Conservation (phyloP, 1,140 invertebrate species). For the Papilio xuthus region DNA sequence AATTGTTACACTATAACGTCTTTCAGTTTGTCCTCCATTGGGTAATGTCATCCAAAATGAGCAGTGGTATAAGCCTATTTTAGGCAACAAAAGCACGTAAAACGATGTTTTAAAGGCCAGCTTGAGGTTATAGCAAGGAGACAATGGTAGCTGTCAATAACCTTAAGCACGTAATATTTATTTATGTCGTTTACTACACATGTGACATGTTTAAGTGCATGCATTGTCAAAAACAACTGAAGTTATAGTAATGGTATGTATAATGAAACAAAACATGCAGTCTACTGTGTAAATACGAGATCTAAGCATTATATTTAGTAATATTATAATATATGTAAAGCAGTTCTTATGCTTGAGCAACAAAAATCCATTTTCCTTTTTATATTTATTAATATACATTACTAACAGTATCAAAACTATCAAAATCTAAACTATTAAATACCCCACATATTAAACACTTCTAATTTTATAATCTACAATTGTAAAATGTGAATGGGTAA, state of each 20-base stretch:
- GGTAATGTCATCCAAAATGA: not conserved
- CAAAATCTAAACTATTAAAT: too few relatives aligned
- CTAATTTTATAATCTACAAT: not conserved
- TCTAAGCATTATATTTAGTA: too few relatives aligned
- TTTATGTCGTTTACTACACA: not conserved
- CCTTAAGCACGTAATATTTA: not conserved
- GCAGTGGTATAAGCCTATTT: not conserved
- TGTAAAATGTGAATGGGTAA: not conserved
- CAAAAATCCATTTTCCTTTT: too few relatives aligned
- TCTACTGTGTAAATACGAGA: not conserved
- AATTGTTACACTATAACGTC: not conserved
- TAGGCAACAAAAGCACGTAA: not conserved
- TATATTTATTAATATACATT: too few relatives aligned
- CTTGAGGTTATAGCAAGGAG: not conserved
- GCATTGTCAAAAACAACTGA: not conserved
- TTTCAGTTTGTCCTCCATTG: not conserved
- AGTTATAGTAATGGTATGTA: not conserved
- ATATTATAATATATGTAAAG: too few relatives aligned
- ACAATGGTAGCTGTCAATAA: constrained; percentile 9
- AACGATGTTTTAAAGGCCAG: not conserved
- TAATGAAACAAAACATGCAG: not conserved
- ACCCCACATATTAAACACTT: not conserved
- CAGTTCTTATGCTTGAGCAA: too few relatives aligned
- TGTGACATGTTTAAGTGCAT: not conserved
- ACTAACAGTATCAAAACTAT: not conserved